Base-by-base conservation (phyloP, 1,140 invertebrate species). In the Ostrea denselamellosa region DNA sequence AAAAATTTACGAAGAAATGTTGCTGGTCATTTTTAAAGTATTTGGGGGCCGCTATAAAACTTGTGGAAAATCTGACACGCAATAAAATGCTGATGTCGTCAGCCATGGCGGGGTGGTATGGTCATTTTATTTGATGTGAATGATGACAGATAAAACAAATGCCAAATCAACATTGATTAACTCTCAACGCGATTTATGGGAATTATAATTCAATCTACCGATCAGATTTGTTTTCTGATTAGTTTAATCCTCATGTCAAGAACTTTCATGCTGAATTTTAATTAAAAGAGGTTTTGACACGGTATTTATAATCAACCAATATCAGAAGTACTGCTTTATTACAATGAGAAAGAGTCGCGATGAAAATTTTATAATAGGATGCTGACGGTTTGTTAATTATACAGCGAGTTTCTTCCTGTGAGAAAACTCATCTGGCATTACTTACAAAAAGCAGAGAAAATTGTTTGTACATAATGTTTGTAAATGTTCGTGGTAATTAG, bases 261-360 rank as follows among this genome's bases (percentile, higher is more conserved):
- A 77, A 25, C 28, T 25, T 77, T 77, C 68, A 77, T 77, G 68
- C 25, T 77, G 68, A 77, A 77, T 77, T 77, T 77, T 77, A 34
- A 77, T 77, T 77, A 77, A 77, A 77, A 77, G 68, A 25, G 25
- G 22, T 77, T 77, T 77, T 77, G 68, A 77, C 68, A 77, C 68
- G 68, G 68, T 77, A 14, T 7, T 12, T 77, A 28, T 77, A 77
- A 77, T 77, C 68, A 77, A 77, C 28, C 68, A 77, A 77, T 77
- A 28, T 77, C 68, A 77, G 7, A 77, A 77, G 12, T 28, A 77
- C 68, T 77, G 68, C 28, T 77, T 77, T 77, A 25, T 77, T 77
- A 77, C 68, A 77, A 77, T 28, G 58, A n/a, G 25, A 7, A 34
- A 77, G 17, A 34, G 8, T 77, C 28, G 9, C 4, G 8, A 77